A percentile compares a stretch with the other conserved stretches of the same genome.
Conservation (phyloP, 2,113 vertebrate genomes). For the Ammodytes dubius region DNA sequence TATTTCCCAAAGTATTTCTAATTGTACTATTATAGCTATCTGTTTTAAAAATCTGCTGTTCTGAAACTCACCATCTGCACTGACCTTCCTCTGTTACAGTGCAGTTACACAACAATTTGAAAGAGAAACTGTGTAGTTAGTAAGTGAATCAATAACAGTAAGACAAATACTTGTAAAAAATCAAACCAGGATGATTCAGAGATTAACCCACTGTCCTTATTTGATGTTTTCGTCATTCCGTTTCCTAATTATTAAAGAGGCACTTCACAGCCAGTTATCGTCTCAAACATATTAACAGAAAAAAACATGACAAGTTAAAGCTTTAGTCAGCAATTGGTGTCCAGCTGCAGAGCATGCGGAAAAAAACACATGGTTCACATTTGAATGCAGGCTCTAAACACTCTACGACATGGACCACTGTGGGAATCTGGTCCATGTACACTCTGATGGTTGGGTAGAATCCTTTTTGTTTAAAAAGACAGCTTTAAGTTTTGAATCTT, state of each 20-base stretch:
- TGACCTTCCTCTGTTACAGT: background rate
- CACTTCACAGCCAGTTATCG: background rate
- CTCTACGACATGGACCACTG: constrained; percentile 14
- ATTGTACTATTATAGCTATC: background rate
- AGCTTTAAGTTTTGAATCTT: constrained; percentile 4
- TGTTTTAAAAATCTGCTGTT: background rate
- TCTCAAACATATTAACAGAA: background rate
- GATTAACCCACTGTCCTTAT: background rate
- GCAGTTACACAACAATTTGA: background rate
- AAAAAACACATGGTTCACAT: constrained; percentile 53
- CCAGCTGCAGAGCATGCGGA: constrained; percentile 52
- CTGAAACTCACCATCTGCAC: background rate
- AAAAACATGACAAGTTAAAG: constrained; percentile 1
- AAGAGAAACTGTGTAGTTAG: background rate
- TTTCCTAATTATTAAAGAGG: background rate
- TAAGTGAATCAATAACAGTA: background rate
- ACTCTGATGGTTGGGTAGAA: constrained; percentile 12
- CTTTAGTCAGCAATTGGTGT: background rate
- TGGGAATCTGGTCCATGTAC: constrained; percentile 47
- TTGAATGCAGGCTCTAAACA: constrained; percentile 39
- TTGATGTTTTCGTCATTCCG: background rate
- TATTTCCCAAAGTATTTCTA: background rate
- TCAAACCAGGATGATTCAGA: too few species aligned
- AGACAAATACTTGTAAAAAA: background rate
- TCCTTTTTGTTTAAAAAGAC: background rate